A percentile compares a stretch with the other conserved stretches of the same genome.
Evolutionary conservation across 1,140 invertebrate genomes (phyloP).

Genomic region (Wiebesia pumilae): DNA sequence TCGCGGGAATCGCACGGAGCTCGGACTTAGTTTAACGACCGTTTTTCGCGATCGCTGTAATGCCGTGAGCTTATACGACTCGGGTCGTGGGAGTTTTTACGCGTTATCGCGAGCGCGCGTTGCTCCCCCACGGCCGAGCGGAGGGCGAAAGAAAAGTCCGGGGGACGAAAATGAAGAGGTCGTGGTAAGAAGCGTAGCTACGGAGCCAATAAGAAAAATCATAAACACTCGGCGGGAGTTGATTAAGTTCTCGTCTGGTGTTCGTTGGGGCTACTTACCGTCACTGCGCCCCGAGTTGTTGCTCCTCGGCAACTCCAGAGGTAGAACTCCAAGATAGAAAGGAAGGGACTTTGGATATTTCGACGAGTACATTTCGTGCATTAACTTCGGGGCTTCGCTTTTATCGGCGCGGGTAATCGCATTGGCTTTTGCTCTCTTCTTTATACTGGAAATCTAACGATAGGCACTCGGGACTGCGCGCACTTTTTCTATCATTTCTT

Average conservation of each 20-base stretch:
- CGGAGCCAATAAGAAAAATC: constrained; percentile 73
- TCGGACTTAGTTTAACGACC: constrained; percentile 13
- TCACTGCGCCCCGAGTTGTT: not conserved
- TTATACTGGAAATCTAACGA: not conserved
- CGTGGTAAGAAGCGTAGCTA: constrained; percentile 59
- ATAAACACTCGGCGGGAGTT: constrained; percentile 71
- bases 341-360: constrained; percentile 57
- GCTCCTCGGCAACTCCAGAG: not conserved
- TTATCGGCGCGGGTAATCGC: constrained; percentile 54
- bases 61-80: not conserved
- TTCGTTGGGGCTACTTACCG: constrained; percentile 32
- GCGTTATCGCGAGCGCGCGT: not conserved
- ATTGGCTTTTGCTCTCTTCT: not conserved
- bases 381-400: constrained; percentile 63
- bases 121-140: not conserved
- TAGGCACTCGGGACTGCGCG: not conserved
- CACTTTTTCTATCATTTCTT: constrained; percentile 9
- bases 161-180: constrained; percentile 45
- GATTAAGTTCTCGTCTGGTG: constrained; percentile 67
- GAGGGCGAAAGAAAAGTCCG: not conserved
- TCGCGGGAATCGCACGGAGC: not conserved
- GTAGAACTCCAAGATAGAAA: constrained; percentile 21
- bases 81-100: not conserved
- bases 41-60: not conserved
- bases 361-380: constrained; percentile 65